These are phyloP conservation scores for Pegea sp. DNA, from an alignment of 23 tunicate genomes.

Conservation along the genomic window DNA sequence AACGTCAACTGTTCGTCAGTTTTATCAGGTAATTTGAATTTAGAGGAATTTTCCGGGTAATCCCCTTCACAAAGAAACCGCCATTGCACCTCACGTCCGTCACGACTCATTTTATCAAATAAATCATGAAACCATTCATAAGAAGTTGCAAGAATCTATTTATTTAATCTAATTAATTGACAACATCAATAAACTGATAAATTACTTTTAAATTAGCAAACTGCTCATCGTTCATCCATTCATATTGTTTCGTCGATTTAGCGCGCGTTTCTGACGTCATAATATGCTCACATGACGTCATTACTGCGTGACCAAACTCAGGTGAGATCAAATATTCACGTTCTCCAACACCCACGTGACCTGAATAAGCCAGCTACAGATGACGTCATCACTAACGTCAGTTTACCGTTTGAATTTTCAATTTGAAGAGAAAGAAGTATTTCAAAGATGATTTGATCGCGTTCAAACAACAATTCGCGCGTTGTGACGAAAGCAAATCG, in stretches of 20 bases:
- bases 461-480: conserved; percentile 28
- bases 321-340: conserved; percentile 67
- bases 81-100: conserved; percentile 86
- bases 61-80: conserved; percentile 77
- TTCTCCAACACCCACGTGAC: conserved; percentile 21
- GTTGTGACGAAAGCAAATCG: conserved; percentile 30
- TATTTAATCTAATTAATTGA: not conserved
- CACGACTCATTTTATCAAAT: conserved; percentile 70
- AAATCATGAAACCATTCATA: conserved; percentile 68
- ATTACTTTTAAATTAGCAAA: conserved; percentile 53
- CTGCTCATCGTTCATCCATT: conserved; percentile 88
- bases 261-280: conserved; percentile 36
- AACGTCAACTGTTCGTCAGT: conserved; percentile 83
- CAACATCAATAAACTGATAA: not conserved
- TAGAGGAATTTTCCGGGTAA: conserved; percentile 28
- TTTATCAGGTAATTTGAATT: conserved; percentile 58
- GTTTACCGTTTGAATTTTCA: conserved; percentile 47
- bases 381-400: not conserved
- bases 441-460: conserved; percentile 41
- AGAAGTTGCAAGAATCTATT: conserved; percentile 51
- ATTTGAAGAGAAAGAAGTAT: conserved; percentile 60
- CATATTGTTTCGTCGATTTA: conserved; percentile 65
- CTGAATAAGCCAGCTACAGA: not conserved
- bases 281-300: conserved; percentile 5
- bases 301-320: conserved; percentile 58